Base-by-base conservation (phyloP, 2,113 vertebrate species). In the Phylloscopus whistleri region DNA sequence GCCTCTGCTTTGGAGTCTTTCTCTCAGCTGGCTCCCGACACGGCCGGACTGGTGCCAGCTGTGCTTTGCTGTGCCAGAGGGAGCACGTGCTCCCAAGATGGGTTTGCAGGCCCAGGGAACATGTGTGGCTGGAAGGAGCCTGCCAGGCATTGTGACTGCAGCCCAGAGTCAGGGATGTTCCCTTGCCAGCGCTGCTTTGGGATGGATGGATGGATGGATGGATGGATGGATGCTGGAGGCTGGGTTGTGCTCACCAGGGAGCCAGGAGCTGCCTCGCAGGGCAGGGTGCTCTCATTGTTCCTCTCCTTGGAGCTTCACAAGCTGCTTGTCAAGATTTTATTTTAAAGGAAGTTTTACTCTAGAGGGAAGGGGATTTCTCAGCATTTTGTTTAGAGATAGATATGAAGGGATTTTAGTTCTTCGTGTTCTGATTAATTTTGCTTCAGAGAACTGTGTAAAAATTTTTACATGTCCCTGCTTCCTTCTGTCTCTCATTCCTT, bases 131-230 rank as follows among this genome's bases (percentile, higher is more conserved):
- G 75, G 13, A 44, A 69, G 56, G 73, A 80, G 72, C 9, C 2
- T 10, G 51, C 1, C 22, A 16, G 51, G 69, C 55, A 0, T 1
- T 19, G 55, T 3, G 44, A 2, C 4, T 64, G 16, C 87, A 56
- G 92, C 67, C 53, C 30, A 4, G 27, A 31, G 44, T 0, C 21
- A 30, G 33, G 76, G 64, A 1, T 20, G 1, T 31, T 55, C n/a
- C 60, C 48, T 10, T 8, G 30, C 37, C 37, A 9, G 68, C 2
- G 0, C 76, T 6, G 17, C 0, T 35, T 26, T 27, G 64, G 31
- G 49, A 3, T n/a, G 70, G 17, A 55, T 31, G 53, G 53, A 67
- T 8, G 44, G 17, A 44, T 44, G 27, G 37, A 15, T 48, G 28
- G 49, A 5, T 26, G 72, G 79, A 7, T 21, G 64, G 59, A 4